phyloP scores from a whole-genome alignment of 2,113 vertebrate genomes.

The Ptychochromis oligacanthus region DNA sequence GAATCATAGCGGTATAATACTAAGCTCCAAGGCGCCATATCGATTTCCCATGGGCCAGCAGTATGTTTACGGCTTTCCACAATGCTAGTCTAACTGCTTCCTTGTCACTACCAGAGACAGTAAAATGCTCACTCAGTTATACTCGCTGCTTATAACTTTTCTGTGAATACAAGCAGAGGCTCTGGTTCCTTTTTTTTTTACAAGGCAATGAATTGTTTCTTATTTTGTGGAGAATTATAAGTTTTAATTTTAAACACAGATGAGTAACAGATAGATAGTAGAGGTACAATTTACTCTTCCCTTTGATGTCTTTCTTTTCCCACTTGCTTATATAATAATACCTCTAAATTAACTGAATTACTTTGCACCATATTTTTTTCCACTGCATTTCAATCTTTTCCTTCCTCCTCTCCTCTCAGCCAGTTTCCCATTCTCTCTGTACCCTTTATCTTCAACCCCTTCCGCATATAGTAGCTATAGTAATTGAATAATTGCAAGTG shows the following conservation, averaged over 20 bases:
- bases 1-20: slow-evolving; percentile 61
- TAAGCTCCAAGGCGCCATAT: slow-evolving; percentile 54
- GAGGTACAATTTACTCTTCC: background rate
- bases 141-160: slow-evolving; percentile 23
- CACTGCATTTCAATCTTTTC: background rate
- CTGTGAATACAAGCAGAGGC: slow-evolving; percentile 8
- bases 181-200: slow-evolving; percentile 1
- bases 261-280: background rate
- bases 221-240: background rate
- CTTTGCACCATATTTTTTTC: background rate
- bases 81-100: slow-evolving; percentile 59
- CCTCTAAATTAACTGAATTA: background rate
- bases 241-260: slow-evolving; percentile 12
- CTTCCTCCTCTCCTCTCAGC: background rate
- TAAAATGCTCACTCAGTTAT: slow-evolving; percentile 51
- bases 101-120: slow-evolving; percentile 46
- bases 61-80: slow-evolving; percentile 65
- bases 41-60: slow-evolving; percentile 61
- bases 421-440: background rate
- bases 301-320: background rate
- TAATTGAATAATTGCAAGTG: slow-evolving; percentile 42
- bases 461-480: background rate
- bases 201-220: slow-evolving; percentile 8
- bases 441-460: background rate
- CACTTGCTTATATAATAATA: background rate